phyloP scores from a whole-genome alignment of 2,888 invertebrate genomes.

The Pollenia labialis region DNA sequence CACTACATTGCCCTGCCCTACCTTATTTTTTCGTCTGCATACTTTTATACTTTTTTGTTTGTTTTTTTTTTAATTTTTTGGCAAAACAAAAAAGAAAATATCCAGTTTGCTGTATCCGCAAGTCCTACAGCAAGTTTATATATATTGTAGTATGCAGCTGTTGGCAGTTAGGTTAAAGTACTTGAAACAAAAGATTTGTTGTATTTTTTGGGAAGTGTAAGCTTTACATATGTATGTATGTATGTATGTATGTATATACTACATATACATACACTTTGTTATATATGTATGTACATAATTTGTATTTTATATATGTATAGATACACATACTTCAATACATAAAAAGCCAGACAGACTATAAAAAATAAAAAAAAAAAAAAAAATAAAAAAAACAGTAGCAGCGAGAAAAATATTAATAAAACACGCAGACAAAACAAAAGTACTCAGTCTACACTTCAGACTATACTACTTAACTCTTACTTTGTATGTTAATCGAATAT shows the following conservation, averaged over 20 bases:
- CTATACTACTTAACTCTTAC: conserved; percentile 72
- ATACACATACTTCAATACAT: conserved; percentile 20
- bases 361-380: conserved; percentile 40
- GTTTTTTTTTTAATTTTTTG: conserved; percentile 51
- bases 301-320: not conserved
- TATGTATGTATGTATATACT: conserved; percentile 55
- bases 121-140: conserved; percentile 72
- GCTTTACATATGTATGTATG: conserved; percentile 9
- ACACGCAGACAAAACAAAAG: conserved; percentile 69
- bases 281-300: not conserved
- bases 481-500: conserved; percentile 74
- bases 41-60: conserved; percentile 33
- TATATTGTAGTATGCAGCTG: conserved; percentile 72
- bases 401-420: conserved; percentile 60
- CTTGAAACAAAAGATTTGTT: conserved; percentile 73
- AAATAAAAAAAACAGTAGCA: conserved; percentile 43
- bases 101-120: conserved; percentile 69
- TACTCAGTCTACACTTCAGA: conserved; percentile 70
- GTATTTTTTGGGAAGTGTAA: conserved; percentile 75
- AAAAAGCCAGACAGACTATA: conserved; percentile 55
- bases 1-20: conserved; percentile 74
- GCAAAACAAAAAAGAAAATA: conserved; percentile 48
- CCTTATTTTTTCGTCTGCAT: conserved; percentile 72
- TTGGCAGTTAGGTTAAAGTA: conserved; percentile 74
- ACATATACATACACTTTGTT: conserved; percentile 28